Evolutionary conservation across 2,888 invertebrate species (phyloP), one percentile per base, ranked within the genome.

Genomic region (Drosophila prostipennis): DNA sequence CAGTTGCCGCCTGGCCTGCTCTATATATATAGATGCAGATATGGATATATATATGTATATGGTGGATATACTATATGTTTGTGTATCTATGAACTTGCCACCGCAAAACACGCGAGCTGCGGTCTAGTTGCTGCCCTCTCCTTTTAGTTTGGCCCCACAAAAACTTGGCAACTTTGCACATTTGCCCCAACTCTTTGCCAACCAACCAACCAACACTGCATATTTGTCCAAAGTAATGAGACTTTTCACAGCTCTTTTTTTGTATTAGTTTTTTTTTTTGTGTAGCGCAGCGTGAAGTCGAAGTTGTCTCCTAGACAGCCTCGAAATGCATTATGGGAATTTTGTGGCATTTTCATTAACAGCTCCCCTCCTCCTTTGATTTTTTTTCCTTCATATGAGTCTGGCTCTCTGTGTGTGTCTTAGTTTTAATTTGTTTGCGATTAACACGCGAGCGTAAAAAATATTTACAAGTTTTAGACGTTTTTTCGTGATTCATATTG

Each of bases 291-390:
- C 86, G 71, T 85, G 87, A 78, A 74, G 89, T 84, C 81, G 64
- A 75, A 68, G 53, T 48, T 59, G 63, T 69, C 53, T 56, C 56
- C 55, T 63, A 73, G 76, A 70, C 59, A 68, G 67, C 48, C 77
- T 64, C 74, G 70, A 79, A 87, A 79, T 89, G 76, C 87, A 89
- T 81, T 87, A 87, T 87, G 87, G 87, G 87, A 87, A 87, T 80
- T 89, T 80, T 89, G 87, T 89, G 87, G 87, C 89, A 87, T 89
- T 87, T 89, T 89, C 89, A 89, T 89, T 81, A 87, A 89, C 84
- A 89, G 79, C 70, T 46, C 23, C 32, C 26, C 36, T 29, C 45
- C 29, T 16, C 26, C 14, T 39, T 29, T 8, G 10, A 49, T 51
- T 19, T 11, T 43, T 6, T 11, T 19, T 16, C 7, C 4, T 7